Base-by-base conservation (phyloP, 2,797 vertebrate species). In the Platyrinchus mystaceus region DNA sequence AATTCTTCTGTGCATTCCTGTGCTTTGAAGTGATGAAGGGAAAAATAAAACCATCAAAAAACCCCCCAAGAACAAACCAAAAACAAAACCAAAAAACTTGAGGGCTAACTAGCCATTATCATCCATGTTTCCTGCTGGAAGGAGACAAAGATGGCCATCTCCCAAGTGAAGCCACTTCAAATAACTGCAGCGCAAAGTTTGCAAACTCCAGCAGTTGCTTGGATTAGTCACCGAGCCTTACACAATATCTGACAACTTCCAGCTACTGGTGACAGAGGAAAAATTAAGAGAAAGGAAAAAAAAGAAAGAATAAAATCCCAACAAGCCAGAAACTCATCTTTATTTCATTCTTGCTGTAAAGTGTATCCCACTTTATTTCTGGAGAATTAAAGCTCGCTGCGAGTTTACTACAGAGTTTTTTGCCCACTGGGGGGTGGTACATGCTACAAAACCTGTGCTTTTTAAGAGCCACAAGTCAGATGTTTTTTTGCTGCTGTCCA, bases 351-450 rank as follows among this genome's bases (percentile, higher is more conserved):
- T 56, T 52, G 46, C 46, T 85, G 28, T 52, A 86, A 90, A 93
- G 67, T 0, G 16, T 30, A 66, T 36, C 58, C 58, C 24, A 30
- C 63, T 87, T 58, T 41, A 23, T 64, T 96, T 94, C 90, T 89
- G 55, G 66, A 89, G 94, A 89, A 89, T 89, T 36, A 94, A 92
- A 98, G 97, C 98, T 97, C 96, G 96, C 97, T 97, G 93, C 96
- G 96, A 97, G 97, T 98, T 98, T 98, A 98, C 98, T 98, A 98
- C 98, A 95, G 98, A 98, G 98, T 98, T 98, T 98, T 98, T 98
- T 98, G 98, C 99, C 99, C 99, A 97, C 99, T 99, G 99, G 99
- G 99, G 99, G 99, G 99, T 99, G 98, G 98, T 99, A 99, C 98
- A 98, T 97, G 97, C 99, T 99, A 97, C 98, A 98, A 98, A 98